Conservation (phyloP, 2,888 invertebrate genomes). For the Hyppa rectilinea region DNA sequence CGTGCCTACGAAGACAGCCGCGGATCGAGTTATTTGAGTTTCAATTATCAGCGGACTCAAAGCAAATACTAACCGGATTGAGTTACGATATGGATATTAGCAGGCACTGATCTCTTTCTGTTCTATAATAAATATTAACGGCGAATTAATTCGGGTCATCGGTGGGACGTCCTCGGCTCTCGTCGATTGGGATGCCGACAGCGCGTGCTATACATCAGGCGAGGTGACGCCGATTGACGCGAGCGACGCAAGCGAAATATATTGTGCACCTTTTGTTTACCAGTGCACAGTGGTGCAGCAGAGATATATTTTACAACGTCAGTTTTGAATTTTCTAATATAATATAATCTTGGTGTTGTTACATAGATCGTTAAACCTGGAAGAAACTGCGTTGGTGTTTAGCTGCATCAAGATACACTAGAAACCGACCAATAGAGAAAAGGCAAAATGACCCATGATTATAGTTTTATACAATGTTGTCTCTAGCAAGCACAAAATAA, state of each 20-base stretch:
- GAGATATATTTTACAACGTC: neutral
- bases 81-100: slow-evolving; percentile 86
- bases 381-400: neutral
- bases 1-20: slow-evolving; percentile 88
- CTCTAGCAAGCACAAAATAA: neutral
- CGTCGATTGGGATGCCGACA: slow-evolving; percentile 10
- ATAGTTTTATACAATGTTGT: neutral
- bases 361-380: neutral
- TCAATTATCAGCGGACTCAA: slow-evolving; percentile 86
- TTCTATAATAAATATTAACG: slow-evolving; percentile 62
- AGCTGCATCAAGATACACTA: no score
- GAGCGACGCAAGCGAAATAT: slow-evolving; percentile 23
- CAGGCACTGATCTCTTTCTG: slow-evolving; percentile 65
- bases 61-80: slow-evolving; percentile 83
- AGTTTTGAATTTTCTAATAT: neutral
- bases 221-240: slow-evolving; percentile 28
- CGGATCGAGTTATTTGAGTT: slow-evolving; percentile 87
- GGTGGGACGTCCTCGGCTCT: slow-evolving; percentile 10
- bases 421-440: neutral
- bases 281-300: neutral
- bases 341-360: neutral
- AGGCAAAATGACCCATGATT: neutral
- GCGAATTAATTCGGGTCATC: slow-evolving; percentile 54
- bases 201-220: slow-evolving; percentile 40
- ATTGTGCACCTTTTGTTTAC: slow-evolving; percentile 22